phyloP scores from a whole-genome alignment of 2,113 vertebrate species.

The western clawed frog (Xenopus tropicalis) region DNA sequence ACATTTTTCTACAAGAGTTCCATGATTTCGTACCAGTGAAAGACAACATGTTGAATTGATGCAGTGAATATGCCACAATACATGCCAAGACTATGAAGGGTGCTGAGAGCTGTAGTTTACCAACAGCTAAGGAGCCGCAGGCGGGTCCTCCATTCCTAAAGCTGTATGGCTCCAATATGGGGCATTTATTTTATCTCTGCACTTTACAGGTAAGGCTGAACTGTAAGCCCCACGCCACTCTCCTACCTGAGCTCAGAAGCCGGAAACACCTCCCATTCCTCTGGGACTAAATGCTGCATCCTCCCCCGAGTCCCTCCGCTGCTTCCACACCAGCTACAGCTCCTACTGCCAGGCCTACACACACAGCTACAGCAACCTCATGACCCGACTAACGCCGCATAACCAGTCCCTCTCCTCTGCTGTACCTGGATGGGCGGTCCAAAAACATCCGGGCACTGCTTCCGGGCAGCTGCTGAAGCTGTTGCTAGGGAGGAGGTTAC shows the following conservation, averaged over 20 bases:
- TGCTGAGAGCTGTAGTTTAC: no score
- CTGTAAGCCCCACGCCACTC: not conserved
- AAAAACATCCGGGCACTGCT: not conserved
- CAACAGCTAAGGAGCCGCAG: no score
- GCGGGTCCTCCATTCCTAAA: no score
- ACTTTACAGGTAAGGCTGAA: no score
- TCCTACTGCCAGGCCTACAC: not conserved
- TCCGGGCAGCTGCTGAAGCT: not conserved
- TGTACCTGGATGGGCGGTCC: accelerated
- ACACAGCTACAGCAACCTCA: not conserved
- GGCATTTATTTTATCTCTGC: no score
- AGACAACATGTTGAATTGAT: no score
- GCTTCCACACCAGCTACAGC: not conserved
- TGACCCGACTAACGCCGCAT: not conserved
- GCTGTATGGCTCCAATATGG: no score
- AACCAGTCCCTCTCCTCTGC: not conserved
- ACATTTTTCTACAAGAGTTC: no score
- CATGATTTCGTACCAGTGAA: no score
- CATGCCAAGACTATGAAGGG: no score
- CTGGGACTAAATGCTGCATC: constrained; percentile 44
- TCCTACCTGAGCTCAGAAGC: constrained; percentile 46
- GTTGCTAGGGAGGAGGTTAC: accelerated
- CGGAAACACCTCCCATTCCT: constrained; percentile 48
- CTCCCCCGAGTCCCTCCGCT: constrained; percentile 5
- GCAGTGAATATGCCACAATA: no score